Evolutionary conservation across 2,797 vertebrate genomes (phyloP).

Genomic region (Propithecus perrieri): DNA sequence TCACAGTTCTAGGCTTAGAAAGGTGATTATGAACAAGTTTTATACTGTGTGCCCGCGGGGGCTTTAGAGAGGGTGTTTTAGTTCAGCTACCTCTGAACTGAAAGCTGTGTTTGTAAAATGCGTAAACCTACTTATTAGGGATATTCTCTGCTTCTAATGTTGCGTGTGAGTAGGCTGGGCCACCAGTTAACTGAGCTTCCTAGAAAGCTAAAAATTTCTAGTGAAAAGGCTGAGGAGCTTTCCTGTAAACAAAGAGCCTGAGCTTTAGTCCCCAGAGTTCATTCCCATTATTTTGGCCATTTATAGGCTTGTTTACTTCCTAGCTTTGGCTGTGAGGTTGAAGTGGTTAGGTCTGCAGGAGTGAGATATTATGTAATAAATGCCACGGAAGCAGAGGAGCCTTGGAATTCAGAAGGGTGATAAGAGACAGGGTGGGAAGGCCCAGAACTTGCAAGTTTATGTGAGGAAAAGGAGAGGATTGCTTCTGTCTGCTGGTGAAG

Average conservation of each 20-base stretch:
- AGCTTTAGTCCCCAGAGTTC: not conserved
- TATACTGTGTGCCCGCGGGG: not conserved
- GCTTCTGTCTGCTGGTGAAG: not conserved
- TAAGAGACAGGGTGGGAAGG: not conserved
- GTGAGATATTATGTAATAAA: not conserved
- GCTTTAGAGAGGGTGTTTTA: not conserved
- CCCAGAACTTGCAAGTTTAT: not conserved
- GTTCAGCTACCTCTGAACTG: not conserved
- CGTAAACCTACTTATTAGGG: not conserved
- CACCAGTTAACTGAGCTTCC: not conserved
- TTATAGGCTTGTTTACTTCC: not conserved
- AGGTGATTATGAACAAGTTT: not conserved
- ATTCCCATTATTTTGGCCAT: not conserved
- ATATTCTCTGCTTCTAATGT: not conserved
- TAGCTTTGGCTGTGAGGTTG: not conserved
- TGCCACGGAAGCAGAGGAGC: not conserved
- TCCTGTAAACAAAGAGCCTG: not conserved
- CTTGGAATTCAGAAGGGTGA: not conserved
- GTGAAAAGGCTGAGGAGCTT: not conserved
- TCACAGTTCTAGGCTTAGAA: not conserved
- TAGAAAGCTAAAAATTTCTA: not conserved
- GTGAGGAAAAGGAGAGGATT: not conserved
- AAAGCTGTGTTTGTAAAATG: conserved; percentile 11
- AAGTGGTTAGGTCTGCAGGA: not conserved
- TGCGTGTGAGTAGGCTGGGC: not conserved